A percentile compares a stretch with the other conserved stretches of the same genome.
phyloP scores from a whole-genome alignment of 64 coral and sea anemone species.

The Trachythela sp. region DNA sequence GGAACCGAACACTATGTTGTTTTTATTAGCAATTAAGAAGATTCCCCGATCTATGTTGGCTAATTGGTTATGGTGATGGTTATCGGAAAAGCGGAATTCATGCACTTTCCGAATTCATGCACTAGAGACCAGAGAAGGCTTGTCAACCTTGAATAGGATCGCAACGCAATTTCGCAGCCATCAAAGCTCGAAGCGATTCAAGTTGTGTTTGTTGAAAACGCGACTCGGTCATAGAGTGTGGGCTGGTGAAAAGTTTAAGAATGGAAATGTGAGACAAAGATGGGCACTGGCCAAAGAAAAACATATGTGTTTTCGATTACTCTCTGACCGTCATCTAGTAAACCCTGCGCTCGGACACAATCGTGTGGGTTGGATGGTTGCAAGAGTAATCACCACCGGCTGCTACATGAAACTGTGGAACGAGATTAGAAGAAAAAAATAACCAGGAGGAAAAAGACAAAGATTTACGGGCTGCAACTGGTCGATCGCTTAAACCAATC shows the following conservation, averaged over 20 bases:
- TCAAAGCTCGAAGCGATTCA: neutral
- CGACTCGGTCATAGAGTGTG: neutral
- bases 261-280: neutral
- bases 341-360: neutral
- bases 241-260: neutral
- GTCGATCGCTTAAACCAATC: neutral
- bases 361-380: neutral
- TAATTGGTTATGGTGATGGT: neutral
- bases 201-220: neutral
- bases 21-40: neutral
- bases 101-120: neutral
- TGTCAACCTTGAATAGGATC: neutral
- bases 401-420: neutral
- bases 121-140: neutral
- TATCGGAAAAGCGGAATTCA: neutral
- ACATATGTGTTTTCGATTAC: neutral
- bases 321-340: neutral
- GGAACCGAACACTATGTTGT: conserved; percentile 5
- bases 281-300: neutral
- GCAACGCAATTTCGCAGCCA: neutral
- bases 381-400: neutral
- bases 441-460: no score
- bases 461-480: neutral
- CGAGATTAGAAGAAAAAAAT: no score
- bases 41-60: conserved; percentile 19